phyloP scores from a whole-genome alignment of 1,140 invertebrate genomes.

The Telenomus remus region DNA sequence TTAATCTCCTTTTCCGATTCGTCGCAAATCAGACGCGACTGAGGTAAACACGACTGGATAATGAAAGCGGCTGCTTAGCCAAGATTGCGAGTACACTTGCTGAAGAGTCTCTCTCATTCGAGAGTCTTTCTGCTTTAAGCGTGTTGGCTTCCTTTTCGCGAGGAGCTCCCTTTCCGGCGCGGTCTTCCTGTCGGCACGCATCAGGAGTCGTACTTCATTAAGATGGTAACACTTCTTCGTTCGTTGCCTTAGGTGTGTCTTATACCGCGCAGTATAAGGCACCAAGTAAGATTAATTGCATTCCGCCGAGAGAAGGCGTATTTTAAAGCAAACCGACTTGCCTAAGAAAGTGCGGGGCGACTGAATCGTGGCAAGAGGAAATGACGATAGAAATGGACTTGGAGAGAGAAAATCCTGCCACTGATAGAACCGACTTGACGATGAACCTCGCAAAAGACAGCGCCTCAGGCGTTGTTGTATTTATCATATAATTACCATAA shows the following conservation, averaged over 20 bases:
- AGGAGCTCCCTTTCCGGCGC: conserved; percentile 42
- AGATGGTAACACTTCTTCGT: conserved; percentile 73
- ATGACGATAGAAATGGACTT: conserved; percentile 58
- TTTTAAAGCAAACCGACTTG: conserved; percentile 71
- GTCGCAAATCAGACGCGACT: conserved; percentile 52
- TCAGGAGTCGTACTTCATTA: conserved; percentile 75
- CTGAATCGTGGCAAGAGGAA: conserved; percentile 40
- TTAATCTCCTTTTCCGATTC: conserved; percentile 64
- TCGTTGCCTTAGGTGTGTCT: conserved; percentile 54
- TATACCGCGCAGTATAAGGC: conserved; percentile 52
- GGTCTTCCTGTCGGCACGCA: conserved; percentile 63
- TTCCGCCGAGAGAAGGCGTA: conserved; percentile 71
- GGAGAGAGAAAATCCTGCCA: conserved; percentile 66
- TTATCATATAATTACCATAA: conserved; percentile 77
- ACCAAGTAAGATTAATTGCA: conserved; percentile 75
- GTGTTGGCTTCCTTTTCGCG: conserved; percentile 33
- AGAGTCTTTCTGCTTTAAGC: conserved; percentile 46
- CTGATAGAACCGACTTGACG: conserved; percentile 65
- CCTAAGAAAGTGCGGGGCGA: conserved; percentile 36
- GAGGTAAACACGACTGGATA: conserved; percentile 64
- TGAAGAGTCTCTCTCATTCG: conserved; percentile 44
- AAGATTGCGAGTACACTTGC: conserved; percentile 63
- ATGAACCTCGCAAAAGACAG: conserved; percentile 65
- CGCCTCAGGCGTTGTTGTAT: conserved; percentile 73
- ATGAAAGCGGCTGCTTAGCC: conserved; percentile 68